Conservation (phyloP, 1,140 invertebrate genomes). For the Heliconius melpomene region DNA sequence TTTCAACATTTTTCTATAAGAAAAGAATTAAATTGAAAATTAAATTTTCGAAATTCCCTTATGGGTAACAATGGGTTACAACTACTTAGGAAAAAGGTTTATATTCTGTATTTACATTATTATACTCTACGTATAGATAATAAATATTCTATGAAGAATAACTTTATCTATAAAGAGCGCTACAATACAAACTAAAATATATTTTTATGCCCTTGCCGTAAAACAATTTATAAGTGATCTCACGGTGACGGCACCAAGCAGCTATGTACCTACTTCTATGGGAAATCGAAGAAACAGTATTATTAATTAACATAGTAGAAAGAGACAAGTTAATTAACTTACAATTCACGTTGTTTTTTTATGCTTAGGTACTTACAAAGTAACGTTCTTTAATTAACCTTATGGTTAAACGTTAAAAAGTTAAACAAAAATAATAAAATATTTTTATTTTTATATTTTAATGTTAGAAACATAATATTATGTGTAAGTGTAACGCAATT, state of each 20-base stretch:
- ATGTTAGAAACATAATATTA: too few relatives aligned
- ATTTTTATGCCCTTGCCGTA: not conserved
- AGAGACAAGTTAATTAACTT: not conserved
- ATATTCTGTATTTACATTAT: too few relatives aligned
- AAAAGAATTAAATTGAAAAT: too few relatives aligned
- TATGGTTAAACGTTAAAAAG: not conserved
- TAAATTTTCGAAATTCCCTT: too few relatives aligned
- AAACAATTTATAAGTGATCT: conserved; percentile 9
- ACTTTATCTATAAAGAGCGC: too few relatives aligned
- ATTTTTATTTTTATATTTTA: not conserved
- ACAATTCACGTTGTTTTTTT: conserved; percentile 8
- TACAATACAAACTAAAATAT: not conserved
- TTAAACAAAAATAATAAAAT: not conserved
- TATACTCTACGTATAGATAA: too few relatives aligned
- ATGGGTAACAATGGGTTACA: too few relatives aligned
- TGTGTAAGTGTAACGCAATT: too few relatives aligned
- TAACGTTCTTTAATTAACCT: not conserved
- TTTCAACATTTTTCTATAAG: too few relatives aligned
- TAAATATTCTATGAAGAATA: too few relatives aligned
- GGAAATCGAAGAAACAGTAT: conserved; percentile 3
- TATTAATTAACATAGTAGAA: conserved; percentile 9
- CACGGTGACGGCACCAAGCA: not conserved
- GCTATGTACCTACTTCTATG: conserved; percentile 1
- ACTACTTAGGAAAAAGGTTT: too few relatives aligned
- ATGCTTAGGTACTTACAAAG: conserved; percentile 2